These are phyloP conservation scores for Pandemis cinnamomeana DNA, from an alignment of 2,888 invertebrate genomes.

Conservation along the genomic window DNA sequence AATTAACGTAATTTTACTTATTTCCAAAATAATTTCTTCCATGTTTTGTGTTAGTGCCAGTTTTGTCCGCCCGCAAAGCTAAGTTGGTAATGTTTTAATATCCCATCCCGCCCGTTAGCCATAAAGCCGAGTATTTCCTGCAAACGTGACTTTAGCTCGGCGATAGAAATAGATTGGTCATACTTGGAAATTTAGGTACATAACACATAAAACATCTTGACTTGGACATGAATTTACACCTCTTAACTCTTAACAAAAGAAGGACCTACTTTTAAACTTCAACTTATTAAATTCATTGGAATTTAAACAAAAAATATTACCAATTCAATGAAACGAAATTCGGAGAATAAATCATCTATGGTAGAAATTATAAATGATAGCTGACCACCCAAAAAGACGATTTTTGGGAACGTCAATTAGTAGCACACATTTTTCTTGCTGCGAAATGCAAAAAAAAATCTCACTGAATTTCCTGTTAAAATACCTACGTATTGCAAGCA, in stretches of 20 bases:
- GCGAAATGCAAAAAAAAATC: not conserved
- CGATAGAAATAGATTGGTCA: slow-evolving; percentile 17
- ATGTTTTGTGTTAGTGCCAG: not conserved
- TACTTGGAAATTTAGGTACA: slow-evolving; percentile 14
- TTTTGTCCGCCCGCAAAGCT: slow-evolving; percentile 1
- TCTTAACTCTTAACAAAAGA: too few species aligned
- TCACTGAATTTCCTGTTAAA: not conserved
- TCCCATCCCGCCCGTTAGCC: slow-evolving; percentile 19
- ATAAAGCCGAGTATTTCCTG: slow-evolving; percentile 24
- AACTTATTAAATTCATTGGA: not conserved
- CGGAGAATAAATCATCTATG: not conserved
- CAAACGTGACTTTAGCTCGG: slow-evolving; percentile 19
- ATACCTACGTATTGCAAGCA: not conserved
- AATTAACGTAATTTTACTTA: too few species aligned
- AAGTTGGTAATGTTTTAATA: slow-evolving; percentile 10
- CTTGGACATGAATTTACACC: not conserved
- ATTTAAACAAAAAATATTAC: not conserved
- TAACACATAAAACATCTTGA: not conserved
- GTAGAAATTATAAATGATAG: slow-evolving; percentile 7
- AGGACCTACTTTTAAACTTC: too few species aligned
- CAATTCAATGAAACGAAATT: not conserved
- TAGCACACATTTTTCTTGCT: not conserved
- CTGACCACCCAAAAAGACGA: slow-evolving; percentile 15
- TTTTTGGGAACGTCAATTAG: not conserved
- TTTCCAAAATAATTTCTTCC: not conserved